phyloP scores from a whole-genome alignment of 2,888 invertebrate species.

The Oegoconia quadripuncta region DNA sequence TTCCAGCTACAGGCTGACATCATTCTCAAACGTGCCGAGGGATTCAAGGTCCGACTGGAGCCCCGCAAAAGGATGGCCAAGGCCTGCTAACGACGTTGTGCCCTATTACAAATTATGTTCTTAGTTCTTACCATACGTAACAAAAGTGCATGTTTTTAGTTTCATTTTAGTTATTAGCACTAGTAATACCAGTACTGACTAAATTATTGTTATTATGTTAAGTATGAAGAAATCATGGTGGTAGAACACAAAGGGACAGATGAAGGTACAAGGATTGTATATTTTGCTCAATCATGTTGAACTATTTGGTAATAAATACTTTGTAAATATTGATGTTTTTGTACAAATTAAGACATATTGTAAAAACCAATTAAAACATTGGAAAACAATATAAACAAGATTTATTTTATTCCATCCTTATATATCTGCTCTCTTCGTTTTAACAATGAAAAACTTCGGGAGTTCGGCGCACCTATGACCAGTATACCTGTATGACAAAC shows the following conservation, averaged over 20 bases:
- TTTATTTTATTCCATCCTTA: slow-evolving; percentile 1
- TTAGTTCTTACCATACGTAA: slow-evolving; percentile 23
- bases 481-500: no score
- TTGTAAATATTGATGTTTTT: slow-evolving; percentile 17
- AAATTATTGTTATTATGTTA: slow-evolving; percentile 45
- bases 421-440: neutral
- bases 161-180: slow-evolving; percentile 32
- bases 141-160: slow-evolving; percentile 33
- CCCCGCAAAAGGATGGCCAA: slow-evolving; percentile 78
- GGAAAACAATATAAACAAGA: neutral
- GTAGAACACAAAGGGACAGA: slow-evolving; percentile 42
- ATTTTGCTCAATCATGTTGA: slow-evolving; percentile 46
- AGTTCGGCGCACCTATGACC: no score
- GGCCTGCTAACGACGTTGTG: slow-evolving; percentile 34
- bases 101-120: slow-evolving; percentile 16
- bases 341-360: slow-evolving; percentile 4
- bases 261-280: slow-evolving; percentile 28
- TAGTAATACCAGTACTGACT: slow-evolving; percentile 53
- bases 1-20: slow-evolving; percentile 87
- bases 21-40: slow-evolving; percentile 87
- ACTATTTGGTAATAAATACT: slow-evolving; percentile 53
- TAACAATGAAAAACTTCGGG: neutral
- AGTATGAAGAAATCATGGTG: slow-evolving; percentile 46
- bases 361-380: slow-evolving; percentile 12
- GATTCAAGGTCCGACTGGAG: slow-evolving; percentile 85